These are phyloP conservation scores for Siderastrea siderea DNA, from an alignment of 92 coral and sea anemone genomes.

Conservation along the genomic window DNA sequence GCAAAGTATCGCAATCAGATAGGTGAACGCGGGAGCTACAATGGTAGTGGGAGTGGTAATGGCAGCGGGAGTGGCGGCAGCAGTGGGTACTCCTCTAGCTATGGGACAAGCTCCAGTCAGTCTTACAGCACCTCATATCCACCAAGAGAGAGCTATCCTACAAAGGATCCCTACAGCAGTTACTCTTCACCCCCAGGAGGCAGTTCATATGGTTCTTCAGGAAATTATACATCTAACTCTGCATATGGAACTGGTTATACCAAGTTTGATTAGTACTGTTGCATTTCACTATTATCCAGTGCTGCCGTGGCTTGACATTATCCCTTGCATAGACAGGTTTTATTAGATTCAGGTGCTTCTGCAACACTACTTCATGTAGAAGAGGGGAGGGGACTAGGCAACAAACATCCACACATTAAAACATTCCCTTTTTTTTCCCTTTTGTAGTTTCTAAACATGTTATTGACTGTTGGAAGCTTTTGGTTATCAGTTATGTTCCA, in stretches of 20 bases:
- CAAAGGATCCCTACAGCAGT: constrained; percentile 56
- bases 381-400: neutral
- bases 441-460: neutral
- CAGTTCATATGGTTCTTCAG: constrained; percentile 45
- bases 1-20: constrained; percentile 95
- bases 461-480: neutral
- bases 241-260: constrained; percentile 89
- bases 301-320: neutral
- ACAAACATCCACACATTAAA: neutral
- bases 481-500: neutral
- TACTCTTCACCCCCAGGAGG: neutral
- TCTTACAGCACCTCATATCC: constrained; percentile 66
- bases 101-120: constrained; percentile 38
- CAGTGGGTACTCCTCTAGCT: constrained; percentile 63
- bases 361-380: neutral
- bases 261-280: constrained; percentile 77
- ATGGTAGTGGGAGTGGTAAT: constrained; percentile 58
- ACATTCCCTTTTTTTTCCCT: neutral
- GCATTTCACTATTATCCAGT: neutral
- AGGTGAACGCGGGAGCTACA: constrained; percentile 68
- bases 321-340: neutral
- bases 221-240: constrained; percentile 75
- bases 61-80: constrained; percentile 14
- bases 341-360: neutral
- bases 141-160: constrained; percentile 44